Base-by-base conservation (phyloP, 2,113 vertebrate genomes). In the Menidia beryllina region DNA sequence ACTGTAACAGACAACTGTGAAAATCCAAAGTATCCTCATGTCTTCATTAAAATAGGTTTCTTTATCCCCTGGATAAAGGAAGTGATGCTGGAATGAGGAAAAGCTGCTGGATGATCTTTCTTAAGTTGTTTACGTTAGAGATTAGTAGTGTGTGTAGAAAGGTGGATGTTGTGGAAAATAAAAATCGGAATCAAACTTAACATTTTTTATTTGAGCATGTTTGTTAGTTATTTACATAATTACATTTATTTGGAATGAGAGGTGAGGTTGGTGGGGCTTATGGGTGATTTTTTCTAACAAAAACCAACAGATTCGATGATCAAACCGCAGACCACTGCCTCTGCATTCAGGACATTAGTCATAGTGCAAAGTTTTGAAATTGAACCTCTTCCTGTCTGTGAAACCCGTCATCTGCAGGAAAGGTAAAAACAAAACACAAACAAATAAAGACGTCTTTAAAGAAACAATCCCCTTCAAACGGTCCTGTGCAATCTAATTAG, bases 371-470 rank as follows among this genome's bases (percentile, higher is more conserved):
- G 75, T 96, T 89, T 98, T 98, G 73, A 97, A 86, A 1, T 94
- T 88, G 92, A 97, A 96, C 27, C 96, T 94, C 70, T 98, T 98
- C 66, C 96, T 93, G 88, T 98, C 98, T 54, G 96, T 89, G 89
- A 98, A 98, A 76, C 94, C 94, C 3, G 95, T 85, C 89, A 97
- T 94, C 98, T 99, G 92, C 25, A 84, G 65, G 83, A 13, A 87
- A 47, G 10, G 30, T n/a, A 20, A 4, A 56, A 27, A 20, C 20
- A 47, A 70, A 79, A 10, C 14, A 20, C 2, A 56, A 27, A 20
- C 20, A 47, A 70, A 79, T 20, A 27, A n/a, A 48, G 23, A 8
- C 2, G 3, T 1, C 30, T 1, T 7, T 11, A 15, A 24, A 5
- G 62, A 20, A 3, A 15, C 26, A 7, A 20, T 12, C 30, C 9